Base-by-base conservation (phyloP, 2,888 invertebrate genomes). In the Alviniconcha strummeri region DNA sequence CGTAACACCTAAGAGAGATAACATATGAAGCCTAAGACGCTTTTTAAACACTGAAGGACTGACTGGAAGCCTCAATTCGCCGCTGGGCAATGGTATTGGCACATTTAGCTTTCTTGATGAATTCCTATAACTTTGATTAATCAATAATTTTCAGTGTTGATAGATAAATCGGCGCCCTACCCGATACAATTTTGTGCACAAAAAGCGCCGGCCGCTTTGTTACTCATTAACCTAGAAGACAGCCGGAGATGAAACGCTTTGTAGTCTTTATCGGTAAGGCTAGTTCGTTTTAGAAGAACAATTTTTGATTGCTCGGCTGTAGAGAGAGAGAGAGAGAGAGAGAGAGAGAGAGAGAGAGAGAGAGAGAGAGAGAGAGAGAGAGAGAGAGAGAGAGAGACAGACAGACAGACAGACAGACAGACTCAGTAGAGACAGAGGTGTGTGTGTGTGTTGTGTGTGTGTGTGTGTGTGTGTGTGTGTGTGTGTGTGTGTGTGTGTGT, bases 401-500 rank as follows among this genome's bases (percentile, higher is more conserved):
- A 69, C 5, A 69, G 11, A 69, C n/a, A 69, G 69, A 69, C 17
- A 69, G 69, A 69, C 69, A 69, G 69, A 69, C 5, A 69, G 11
- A 69, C n/a, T 1, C 15, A n/a, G 69, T 69, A n/a, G 69, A 69
- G 69, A 69, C 17, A 17, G 17, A 64, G 4, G 13, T 5, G 67
- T n/a, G n/a, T 15, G 4, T 17, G 11, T 64, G 17, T 15, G 67
- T 0, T 0, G 67, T 67, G 67, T 13, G 67, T 67, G 67, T 13
- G 67, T 13, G 67, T 67, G 67, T 13, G 67, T n/a, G 71, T n/a
- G 71, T n/a, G 71, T n/a, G 71, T n/a, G 71, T n/a, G 71, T n/a
- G 71, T n/a, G 71, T n/a, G 71, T n/a, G 71, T n/a, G 71, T n/a
- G 71, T n/a, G 71, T n/a, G 71, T n/a, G 71, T n/a, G 71, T 13